Base-by-base conservation (phyloP, 2,797 vertebrate species). In the Cephalopachus bancanus region DNA sequence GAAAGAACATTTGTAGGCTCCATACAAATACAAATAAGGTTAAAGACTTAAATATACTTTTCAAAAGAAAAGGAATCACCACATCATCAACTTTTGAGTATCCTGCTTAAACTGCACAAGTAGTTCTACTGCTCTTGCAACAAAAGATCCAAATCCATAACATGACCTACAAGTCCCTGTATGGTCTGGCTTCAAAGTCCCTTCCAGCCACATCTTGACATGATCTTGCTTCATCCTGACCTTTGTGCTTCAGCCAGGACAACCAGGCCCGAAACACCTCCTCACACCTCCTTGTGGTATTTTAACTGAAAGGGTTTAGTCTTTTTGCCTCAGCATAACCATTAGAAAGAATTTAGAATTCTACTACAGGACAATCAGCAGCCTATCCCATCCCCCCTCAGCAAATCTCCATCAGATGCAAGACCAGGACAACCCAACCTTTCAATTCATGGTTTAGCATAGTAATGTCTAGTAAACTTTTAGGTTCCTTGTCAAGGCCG, bases 81-180 rank as follows among this genome's bases (percentile, higher is more conserved):
- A 17, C 53, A 17, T 33, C 24, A 49, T 62, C 71, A 92, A 80
- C 33, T 79, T 44, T 64, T 71, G 80, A 92, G 53, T 22, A 91
- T n/a, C 2, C 28, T 92, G 5, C 17, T 86, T 83, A 90, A 88
- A 74, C 7, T 10, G 2, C 20, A 90, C 75, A 57, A 69, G 67
- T 62, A 9, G n/a, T n/a, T 64, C 78, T 37, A 76, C 37, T 33
- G 67, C 26, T 89, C n/a, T 93, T 85, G 75, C 5, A 62, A 81
- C 44, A 85, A 85, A 93, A 90, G 33, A 76, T 51, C 75, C 89
- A 79, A 92, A 90, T 79, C 55, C 20, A 8, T 12, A 65, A 55
- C 14, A 83, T 11, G 7, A 89, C 33, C 53, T 60, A 67, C n/a
- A 74, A 62, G 33, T 81, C 67, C n/a, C 28, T 55, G 37, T 16